A percentile compares a stretch with the other conserved stretches of the same genome.
These are phyloP conservation scores for Glyphotaelius pellucidus DNA, from an alignment of 2,888 invertebrate genomes.

Conservation along the genomic window DNA sequence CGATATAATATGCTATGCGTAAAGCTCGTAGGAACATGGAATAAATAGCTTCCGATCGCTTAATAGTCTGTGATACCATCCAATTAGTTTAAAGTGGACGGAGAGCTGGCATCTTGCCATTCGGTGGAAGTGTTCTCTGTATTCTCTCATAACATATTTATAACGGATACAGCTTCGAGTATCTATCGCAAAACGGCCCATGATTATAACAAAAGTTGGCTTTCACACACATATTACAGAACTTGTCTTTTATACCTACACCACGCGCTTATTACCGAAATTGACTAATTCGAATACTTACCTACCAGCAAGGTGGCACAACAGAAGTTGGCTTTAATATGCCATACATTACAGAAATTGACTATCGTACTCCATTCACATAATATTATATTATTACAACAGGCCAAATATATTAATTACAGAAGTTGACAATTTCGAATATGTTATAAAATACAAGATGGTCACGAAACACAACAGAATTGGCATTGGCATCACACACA, in stretches of 20 bases:
- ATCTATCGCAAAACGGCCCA: not conserved
- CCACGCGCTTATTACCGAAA: too few species aligned
- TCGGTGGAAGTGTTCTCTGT: slow-evolving; percentile 14
- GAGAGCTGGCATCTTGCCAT: slow-evolving; percentile 52
- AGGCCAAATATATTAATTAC: too few species aligned
- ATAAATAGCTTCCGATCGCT: slow-evolving; percentile 52
- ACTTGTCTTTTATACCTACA: not conserved
- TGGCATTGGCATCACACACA: too few species aligned
- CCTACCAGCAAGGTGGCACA: too few species aligned
- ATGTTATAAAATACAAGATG: too few species aligned
- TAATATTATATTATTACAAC: too few species aligned
- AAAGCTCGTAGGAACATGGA: slow-evolving; percentile 23
- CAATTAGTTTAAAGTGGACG: slow-evolving; percentile 58
- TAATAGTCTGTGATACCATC: slow-evolving; percentile 53
- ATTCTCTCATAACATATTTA: slow-evolving; percentile 28
- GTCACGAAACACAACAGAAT: too few species aligned
- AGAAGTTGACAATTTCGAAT: too few species aligned
- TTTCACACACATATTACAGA: too few species aligned
- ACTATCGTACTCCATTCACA: not conserved
- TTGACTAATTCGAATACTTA: not conserved
- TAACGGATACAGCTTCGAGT: slow-evolving; percentile 25
- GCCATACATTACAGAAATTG: not conserved
- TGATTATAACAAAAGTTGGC: not conserved
- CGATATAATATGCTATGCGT: not conserved
- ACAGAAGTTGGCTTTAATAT: not conserved